phyloP scores from a whole-genome alignment of 1,140 invertebrate species.

The Choristoneura fumiferana region DNA sequence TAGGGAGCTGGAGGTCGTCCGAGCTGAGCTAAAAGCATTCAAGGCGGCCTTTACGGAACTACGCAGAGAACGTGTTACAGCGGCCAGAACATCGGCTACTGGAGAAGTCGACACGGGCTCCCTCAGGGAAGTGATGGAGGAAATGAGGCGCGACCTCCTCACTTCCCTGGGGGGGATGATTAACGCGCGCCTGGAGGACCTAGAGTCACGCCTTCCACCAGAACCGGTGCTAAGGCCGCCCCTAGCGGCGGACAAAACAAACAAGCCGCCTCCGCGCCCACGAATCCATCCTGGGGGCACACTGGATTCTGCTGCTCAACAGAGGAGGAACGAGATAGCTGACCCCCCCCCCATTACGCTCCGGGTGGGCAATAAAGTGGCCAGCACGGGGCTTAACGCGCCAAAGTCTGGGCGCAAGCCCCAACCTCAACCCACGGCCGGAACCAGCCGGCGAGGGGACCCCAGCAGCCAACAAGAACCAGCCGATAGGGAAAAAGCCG shows the following conservation, averaged over 20 bases:
- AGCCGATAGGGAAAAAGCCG: too few species aligned
- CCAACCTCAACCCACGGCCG: too few species aligned
- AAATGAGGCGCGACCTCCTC: background rate
- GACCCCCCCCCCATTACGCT: too few species aligned
- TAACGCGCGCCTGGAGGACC: background rate
- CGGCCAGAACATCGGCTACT: background rate
- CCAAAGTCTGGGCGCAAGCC: too few species aligned
- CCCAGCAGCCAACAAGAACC: too few species aligned
- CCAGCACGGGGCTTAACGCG: too few species aligned
- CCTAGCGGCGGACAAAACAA: background rate
- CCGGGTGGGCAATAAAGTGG: too few species aligned
- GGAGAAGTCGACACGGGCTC: background rate
- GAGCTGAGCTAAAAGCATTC: background rate
- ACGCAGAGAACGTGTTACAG: background rate
- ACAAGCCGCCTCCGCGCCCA: too few species aligned
- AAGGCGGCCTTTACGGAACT: background rate
- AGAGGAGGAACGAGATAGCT: too few species aligned
- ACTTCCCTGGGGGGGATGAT: background rate
- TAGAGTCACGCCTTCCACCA: background rate
- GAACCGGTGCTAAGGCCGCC: background rate
- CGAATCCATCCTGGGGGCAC: too few species aligned
- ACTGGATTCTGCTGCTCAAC: too few species aligned
- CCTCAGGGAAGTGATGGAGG: too few species aligned
- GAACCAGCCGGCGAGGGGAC: background rate
- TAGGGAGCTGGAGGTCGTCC: background rate